Evolutionary conservation across 1,140 invertebrate species (phyloP).

Genomic region (Scaptomyza hsui): DNA sequence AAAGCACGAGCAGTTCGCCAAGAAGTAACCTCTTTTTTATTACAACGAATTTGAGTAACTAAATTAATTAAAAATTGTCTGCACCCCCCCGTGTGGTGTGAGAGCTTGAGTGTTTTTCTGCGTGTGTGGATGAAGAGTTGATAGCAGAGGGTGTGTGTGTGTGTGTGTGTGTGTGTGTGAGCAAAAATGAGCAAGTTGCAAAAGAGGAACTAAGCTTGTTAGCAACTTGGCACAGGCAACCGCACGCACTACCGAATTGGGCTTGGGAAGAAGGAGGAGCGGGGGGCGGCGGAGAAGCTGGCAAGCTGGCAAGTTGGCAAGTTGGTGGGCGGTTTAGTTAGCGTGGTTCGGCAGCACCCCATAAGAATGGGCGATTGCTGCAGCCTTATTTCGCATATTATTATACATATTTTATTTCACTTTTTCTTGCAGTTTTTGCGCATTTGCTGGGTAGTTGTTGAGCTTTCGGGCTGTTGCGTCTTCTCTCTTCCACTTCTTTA

Average conservation of each 20-base stretch:
- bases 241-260: conserved; percentile 50
- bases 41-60: conserved; percentile 54
- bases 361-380: conserved; percentile 23
- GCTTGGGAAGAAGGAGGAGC: not conserved
- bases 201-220: conserved; percentile 74
- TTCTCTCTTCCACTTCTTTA: conserved; percentile 38
- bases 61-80: conserved; percentile 68
- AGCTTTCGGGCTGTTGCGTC: conserved; percentile 66
- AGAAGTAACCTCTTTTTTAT: conserved; percentile 27
- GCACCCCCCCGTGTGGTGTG: conserved; percentile 20
- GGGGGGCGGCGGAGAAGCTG: not conserved
- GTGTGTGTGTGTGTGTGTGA: conserved; percentile 7
- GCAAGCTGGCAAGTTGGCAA: conserved; percentile 37
- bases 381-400: conserved; percentile 74
- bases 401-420: conserved; percentile 76
- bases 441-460: conserved; percentile 56
- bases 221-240: conserved; percentile 69
- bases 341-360: conserved; percentile 35
- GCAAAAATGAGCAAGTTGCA: conserved; percentile 54
- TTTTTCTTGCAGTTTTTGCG: conserved; percentile 54
- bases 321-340: conserved; percentile 26
- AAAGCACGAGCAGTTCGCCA: conserved; percentile 8
- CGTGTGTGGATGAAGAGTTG: conserved; percentile 1
- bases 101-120: conserved; percentile 3
- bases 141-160: not conserved